phyloP scores from a whole-genome alignment of 92 coral and sea anemone species.

The Parazoanthus atlanticus region DNA sequence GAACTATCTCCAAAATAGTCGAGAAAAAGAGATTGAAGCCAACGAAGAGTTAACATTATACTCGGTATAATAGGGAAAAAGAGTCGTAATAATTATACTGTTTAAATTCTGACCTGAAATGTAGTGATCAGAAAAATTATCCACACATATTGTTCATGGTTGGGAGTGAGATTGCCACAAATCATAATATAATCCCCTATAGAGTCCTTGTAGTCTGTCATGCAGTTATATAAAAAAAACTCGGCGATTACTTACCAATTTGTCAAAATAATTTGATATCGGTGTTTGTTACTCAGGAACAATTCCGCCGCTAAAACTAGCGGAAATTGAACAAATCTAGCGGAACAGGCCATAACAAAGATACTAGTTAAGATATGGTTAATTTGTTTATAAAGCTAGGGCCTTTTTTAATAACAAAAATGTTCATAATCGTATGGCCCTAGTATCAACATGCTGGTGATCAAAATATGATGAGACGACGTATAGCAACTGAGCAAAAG shows the following conservation, averaged over 20 bases:
- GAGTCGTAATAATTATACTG: background rate
- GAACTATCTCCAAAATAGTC: too few relatives aligned
- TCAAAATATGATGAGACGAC: background rate
- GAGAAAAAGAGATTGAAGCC: too few relatives aligned
- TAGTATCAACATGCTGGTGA: background rate
- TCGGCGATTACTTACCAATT: background rate
- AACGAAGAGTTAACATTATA: too few relatives aligned
- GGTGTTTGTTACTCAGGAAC: background rate
- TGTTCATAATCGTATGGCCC: background rate
- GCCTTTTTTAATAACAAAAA: background rate
- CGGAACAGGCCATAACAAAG: background rate
- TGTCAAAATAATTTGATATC: background rate
- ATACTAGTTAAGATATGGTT: too few relatives aligned
- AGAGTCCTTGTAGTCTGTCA: conserved; percentile 10
- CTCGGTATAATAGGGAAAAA: background rate
- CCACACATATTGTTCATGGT: background rate
- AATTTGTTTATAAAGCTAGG: too few relatives aligned
- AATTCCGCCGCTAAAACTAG: background rate
- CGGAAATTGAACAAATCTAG: too few relatives aligned
- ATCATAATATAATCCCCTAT: conserved; percentile 11
- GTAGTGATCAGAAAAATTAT: background rate
- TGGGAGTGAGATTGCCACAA: background rate
- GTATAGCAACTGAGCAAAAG: background rate
- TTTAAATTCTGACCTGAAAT: background rate
- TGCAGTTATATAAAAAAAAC: background rate